phyloP scores from a whole-genome alignment of 2,797 vertebrate species.

The Megalops cyprinoides region DNA sequence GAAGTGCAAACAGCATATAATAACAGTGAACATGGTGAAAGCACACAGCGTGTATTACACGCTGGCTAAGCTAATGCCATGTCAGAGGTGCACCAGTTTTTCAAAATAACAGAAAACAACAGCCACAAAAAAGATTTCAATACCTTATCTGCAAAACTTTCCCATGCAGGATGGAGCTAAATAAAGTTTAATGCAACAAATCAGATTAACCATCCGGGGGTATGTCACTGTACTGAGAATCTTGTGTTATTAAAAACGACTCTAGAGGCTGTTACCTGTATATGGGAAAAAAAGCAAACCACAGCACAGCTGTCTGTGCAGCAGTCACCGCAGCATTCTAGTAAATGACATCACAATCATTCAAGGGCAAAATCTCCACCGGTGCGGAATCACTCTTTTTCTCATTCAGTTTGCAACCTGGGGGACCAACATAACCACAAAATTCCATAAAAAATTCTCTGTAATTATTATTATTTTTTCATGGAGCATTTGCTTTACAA shows the following conservation, averaged over 20 bases:
- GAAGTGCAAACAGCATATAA: too few relatives aligned
- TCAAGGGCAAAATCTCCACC: background rate
- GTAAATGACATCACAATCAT: background rate
- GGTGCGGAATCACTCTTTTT: background rate
- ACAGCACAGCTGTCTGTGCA: background rate
- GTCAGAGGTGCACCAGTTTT: background rate
- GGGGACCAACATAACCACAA: background rate
- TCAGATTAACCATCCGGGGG: background rate
- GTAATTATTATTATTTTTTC: background rate
- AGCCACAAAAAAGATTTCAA: too few relatives aligned
- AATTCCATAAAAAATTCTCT: background rate
- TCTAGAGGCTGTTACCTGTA: background rate
- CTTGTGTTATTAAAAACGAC: background rate
- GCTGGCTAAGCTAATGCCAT: constrained; percentile 12
- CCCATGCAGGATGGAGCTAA: constrained; percentile 20
- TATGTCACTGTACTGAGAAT: constrained; percentile 10
- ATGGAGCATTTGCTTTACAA: background rate
- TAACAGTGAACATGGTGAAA: constrained; percentile 20
- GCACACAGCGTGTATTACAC: constrained; percentile 8
- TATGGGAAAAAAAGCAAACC: background rate
- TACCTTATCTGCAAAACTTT: too few relatives aligned
- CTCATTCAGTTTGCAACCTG: background rate
- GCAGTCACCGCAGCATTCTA: background rate
- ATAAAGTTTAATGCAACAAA: constrained; percentile 28
- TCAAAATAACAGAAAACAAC: constrained; percentile 17